phyloP scores from a whole-genome alignment of 1,140 invertebrate species.

The Drosophila pseudoobscura region DNA sequence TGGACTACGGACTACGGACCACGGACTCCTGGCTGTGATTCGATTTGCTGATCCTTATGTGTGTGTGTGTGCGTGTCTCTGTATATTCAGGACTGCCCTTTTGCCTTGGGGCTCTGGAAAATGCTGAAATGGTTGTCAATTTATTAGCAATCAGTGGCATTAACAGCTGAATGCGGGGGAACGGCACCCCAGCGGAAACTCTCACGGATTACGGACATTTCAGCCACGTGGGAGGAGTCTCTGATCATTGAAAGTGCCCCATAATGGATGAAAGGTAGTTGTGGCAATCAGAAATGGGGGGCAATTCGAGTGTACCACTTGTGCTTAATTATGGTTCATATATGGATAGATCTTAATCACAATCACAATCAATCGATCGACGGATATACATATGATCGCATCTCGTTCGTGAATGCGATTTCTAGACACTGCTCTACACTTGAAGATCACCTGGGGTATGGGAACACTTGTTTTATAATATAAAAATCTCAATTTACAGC shows the following conservation, averaged over 20 bases:
- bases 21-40: conserved; percentile 1
- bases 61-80: conserved; percentile 5
- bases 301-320: not conserved
- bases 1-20: not conserved
- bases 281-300: too few species aligned
- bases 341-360: too few species aligned
- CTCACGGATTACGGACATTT: not conserved
- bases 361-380: too few species aligned
- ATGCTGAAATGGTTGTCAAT: conserved; percentile 61
- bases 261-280: too few species aligned
- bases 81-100: conserved; percentile 27
- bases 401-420: too few species aligned
- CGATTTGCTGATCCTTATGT: conserved; percentile 5
- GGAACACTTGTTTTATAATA: too few species aligned
- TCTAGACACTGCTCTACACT: too few species aligned
- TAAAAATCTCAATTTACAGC: too few species aligned
- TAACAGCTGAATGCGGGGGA: conserved; percentile 44
- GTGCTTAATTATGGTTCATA: too few species aligned
- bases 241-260: too few species aligned
- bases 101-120: conserved; percentile 11
- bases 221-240: not conserved
- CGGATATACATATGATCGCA: too few species aligned
- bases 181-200: conserved; percentile 1
- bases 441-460: too few species aligned
- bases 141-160: conserved; percentile 68